Evolutionary conservation across 2,113 vertebrate species (phyloP).

Genomic region (Peromyscus leucopus): DNA sequence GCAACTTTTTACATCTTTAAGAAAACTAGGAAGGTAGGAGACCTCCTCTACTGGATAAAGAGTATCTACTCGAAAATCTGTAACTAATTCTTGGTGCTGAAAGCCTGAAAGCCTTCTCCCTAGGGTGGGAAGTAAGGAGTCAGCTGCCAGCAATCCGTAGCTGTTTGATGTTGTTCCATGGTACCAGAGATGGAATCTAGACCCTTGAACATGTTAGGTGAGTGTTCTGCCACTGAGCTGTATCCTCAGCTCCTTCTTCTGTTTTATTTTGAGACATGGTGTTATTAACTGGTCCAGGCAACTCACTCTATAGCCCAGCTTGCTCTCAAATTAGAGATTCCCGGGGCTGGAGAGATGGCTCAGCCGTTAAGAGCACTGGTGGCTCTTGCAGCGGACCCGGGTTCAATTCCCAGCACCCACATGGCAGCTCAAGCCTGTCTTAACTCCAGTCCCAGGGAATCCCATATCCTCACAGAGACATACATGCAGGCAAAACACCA

Average conservation of each 20-base stretch:
- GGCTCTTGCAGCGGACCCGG: no score
- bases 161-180: background rate
- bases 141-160: no score
- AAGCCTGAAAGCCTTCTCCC: background rate
- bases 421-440: no score
- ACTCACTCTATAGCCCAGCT: background rate
- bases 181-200: background rate
- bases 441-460: no score
- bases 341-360: no score
- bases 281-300: background rate
- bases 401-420: no score
- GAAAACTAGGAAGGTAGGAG: background rate
- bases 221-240: background rate
- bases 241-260: background rate
- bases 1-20: background rate
- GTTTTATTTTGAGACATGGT: background rate
- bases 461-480: no score
- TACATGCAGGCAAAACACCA: no score
- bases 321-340: background rate
- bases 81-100: background rate
- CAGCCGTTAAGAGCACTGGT: no score
- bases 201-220: background rate
- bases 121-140: background rate
- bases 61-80: background rate
- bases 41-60: background rate